Evolutionary conservation across 2,888 invertebrate species (phyloP).

Genomic region (Syritta pipiens): DNA sequence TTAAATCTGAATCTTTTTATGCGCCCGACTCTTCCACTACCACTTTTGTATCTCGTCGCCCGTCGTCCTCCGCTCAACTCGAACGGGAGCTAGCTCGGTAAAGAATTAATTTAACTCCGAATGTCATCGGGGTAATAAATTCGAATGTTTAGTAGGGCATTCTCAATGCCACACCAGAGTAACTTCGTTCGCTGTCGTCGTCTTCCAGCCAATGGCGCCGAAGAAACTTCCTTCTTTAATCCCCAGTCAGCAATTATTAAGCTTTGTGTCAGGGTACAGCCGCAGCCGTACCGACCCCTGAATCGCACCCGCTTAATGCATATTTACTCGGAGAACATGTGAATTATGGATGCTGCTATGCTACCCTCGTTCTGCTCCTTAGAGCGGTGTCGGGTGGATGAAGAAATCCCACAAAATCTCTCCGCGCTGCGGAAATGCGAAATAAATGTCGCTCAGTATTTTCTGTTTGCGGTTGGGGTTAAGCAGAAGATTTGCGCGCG

Average conservation of each 20-base stretch:
- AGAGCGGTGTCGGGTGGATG: background rate
- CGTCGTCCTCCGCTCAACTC: too few species aligned
- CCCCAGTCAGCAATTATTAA: conserved; percentile 65
- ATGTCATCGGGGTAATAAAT: conserved; percentile 66
- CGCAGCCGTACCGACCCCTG: too few species aligned
- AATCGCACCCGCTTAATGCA: conserved; percentile 44
- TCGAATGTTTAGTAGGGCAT: conserved; percentile 56
- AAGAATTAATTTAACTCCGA: conserved; percentile 65
- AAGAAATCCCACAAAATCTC: conserved; percentile 42
- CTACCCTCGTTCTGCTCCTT: background rate
- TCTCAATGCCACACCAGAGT: conserved; percentile 29
- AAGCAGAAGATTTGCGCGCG: conserved; percentile 12
- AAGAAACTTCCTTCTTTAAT: conserved; percentile 41
- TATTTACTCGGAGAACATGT: conserved; percentile 62
- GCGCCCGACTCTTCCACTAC: background rate
- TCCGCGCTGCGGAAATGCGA: conserved; percentile 35
- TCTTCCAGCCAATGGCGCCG: conserved; percentile 22
- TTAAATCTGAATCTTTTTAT: conserved; percentile 58
- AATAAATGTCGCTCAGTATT: conserved; percentile 51
- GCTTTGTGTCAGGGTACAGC: conserved; percentile 55
- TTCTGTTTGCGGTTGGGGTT: conserved; percentile 28
- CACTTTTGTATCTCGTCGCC: background rate
- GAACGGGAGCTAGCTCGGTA: conserved; percentile 48
- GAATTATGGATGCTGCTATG: conserved; percentile 61
- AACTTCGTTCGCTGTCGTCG: conserved; percentile 30